Base-by-base conservation (phyloP, 2,888 invertebrate species). In the Xylocampa areola region DNA sequence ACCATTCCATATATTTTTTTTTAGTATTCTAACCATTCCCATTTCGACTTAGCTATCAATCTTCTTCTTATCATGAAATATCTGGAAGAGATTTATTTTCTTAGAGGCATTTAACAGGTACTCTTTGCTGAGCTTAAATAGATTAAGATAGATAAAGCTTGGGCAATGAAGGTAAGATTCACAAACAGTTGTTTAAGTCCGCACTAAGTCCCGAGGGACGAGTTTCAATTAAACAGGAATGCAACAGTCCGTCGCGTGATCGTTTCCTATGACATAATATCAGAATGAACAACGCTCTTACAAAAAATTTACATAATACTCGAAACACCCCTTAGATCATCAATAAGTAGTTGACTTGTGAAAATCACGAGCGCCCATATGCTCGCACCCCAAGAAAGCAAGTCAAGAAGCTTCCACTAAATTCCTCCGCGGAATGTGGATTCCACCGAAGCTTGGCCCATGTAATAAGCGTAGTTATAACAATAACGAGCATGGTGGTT, bases 1-100 rank as follows among this genome's bases (percentile, higher is more conserved):
- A 71, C 68, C 73, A 53, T 57, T 60, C 57, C 40, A n/a, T 60
- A 62, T 63, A 63, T 52, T 57, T 67, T 68, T 79, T 77, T 71
- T 68, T 70, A 75, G 51, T 71, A 75, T 75, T 75, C 69, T 66
- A 66, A 74, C 77, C 78, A 80, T 82, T 83, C 79, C 77, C 77
- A 80, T 82, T 86, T 80, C 81, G 77, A 82, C 81, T 74, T 60
- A 68, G 81, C 76, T 77, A 85, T 87, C 82, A 84, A 88, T 88
- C 87, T 86, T 86, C 74, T 63, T 77, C 74, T 67, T 78, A 81
- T 77, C 79, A 76, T 61, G 77, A 76, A 82, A 80, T 76, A 77
- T 73, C 76, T 66, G 66, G 58, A 68, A 73, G 76, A 51, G 55
- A 77, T 81, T 77, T 82, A 80, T 82, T 84, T 80, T 50, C 70